Evolutionary conservation across 2,888 invertebrate species (phyloP).

Genomic region (Leptothorax acervorum): DNA sequence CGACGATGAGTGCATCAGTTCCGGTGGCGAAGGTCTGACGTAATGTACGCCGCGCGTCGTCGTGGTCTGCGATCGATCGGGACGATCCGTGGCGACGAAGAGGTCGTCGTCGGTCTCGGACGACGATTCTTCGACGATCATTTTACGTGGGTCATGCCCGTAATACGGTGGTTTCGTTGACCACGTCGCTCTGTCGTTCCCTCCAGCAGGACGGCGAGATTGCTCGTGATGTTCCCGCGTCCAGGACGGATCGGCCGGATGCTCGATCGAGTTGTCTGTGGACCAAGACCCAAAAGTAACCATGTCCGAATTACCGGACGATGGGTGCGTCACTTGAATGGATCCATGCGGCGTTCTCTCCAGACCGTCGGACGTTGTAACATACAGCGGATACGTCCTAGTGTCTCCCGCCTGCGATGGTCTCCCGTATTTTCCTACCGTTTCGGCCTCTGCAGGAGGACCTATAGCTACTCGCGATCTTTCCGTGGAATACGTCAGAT

Average conservation of each 20-base stretch:
- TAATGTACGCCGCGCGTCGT: not conserved
- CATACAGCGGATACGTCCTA: not conserved
- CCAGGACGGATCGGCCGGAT: not conserved
- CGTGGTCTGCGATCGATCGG: not conserved
- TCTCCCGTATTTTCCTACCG: not conserved
- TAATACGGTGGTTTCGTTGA: constrained; percentile 36
- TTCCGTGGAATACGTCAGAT: not conserved
- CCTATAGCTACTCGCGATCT: not conserved
- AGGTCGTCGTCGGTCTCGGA: not conserved
- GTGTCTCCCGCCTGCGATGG: not conserved
- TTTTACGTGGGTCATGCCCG: constrained; percentile 27
- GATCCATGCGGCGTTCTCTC: not conserved
- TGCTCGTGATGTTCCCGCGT: constrained; percentile 22
- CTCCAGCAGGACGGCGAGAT: constrained; percentile 37
- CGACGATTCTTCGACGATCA: constrained; percentile 4
- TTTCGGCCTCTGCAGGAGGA: not conserved
- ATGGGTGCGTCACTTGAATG: not conserved
- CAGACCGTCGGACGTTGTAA: not conserved
- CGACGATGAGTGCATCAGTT: constrained; percentile 15
- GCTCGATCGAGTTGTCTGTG: not conserved
- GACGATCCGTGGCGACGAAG: not conserved
- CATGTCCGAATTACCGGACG: not conserved
- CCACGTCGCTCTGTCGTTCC: constrained; percentile 11
- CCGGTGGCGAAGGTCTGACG: constrained; percentile 28
- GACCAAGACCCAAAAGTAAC: not conserved